phyloP scores from a whole-genome alignment of 2,113 vertebrate genomes.

The Crotalus helleri region DNA sequence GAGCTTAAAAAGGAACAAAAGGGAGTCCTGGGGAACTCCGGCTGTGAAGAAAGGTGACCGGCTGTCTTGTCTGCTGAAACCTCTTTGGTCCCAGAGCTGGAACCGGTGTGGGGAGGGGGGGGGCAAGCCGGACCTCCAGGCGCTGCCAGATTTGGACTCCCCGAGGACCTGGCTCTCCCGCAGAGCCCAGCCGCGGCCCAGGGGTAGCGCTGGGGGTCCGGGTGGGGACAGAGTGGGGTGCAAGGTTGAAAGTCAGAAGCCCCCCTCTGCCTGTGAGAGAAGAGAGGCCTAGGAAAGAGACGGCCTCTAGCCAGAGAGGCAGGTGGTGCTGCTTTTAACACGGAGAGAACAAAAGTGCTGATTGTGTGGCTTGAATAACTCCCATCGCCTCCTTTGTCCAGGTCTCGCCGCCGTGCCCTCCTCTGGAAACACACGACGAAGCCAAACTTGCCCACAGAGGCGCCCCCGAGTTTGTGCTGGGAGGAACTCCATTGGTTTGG shows the following conservation, averaged over 20 bases:
- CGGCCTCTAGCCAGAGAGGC: neutral
- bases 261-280: neutral
- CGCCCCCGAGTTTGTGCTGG: slow-evolving; percentile 17
- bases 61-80: neutral
- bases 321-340: neutral
- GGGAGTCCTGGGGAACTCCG: neutral
- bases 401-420: slow-evolving; percentile 24
- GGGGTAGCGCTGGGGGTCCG: neutral
- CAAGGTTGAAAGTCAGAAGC: neutral
- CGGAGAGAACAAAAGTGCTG: neutral
- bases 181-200: neutral
- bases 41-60: neutral
- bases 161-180: neutral
- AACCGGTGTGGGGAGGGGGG: neutral
- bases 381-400: slow-evolving; percentile 37
- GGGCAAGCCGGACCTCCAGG: neutral
- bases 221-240: neutral
- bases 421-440: slow-evolving; percentile 25
- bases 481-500: slow-evolving; percentile 31
- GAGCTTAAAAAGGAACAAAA: neutral
- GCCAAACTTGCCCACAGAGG: slow-evolving; percentile 21
- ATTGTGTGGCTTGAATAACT: slow-evolving; percentile 46
- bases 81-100: neutral
- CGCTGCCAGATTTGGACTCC: neutral
- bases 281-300: neutral